Evolutionary conservation across 2,888 invertebrate genomes (phyloP).

Genomic region (Rotaria sp.): DNA sequence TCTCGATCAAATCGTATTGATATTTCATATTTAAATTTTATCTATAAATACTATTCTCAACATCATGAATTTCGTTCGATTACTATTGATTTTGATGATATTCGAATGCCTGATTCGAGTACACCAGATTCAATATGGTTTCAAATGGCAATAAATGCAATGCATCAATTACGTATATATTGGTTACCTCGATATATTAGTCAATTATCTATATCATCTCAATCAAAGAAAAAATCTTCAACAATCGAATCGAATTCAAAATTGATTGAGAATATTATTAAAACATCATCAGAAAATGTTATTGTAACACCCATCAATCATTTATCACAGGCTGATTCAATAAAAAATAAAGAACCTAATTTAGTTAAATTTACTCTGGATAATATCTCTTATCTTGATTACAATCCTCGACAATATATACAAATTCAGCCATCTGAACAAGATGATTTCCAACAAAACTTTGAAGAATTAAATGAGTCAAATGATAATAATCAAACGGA

Average conservation of each 20-base stretch:
- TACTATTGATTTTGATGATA: not conserved
- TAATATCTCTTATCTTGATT: not conserved
- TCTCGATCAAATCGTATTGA: not conserved
- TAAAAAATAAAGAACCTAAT: not conserved
- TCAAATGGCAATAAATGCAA: conserved; percentile 15
- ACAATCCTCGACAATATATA: not conserved
- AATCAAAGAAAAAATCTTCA: not conserved
- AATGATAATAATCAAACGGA: not conserved
- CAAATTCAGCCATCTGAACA: not conserved
- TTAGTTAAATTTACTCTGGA: not conserved
- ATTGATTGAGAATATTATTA: not conserved
- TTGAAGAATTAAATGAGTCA: not conserved
- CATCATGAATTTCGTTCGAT: not conserved
- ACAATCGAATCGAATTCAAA: not conserved
- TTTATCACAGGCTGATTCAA: not conserved
- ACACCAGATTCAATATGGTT: not conserved
- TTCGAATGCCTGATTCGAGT: not conserved
- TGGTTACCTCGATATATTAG: not conserved
- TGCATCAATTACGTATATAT: not conserved
- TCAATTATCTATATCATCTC: not conserved
- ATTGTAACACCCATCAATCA: not conserved
- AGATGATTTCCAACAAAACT: not conserved
- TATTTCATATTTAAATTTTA: not conserved
- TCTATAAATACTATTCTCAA: not conserved
- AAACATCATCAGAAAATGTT: not conserved